These are phyloP conservation scores for Picus viridis DNA, from an alignment of 2,797 vertebrate genomes.

Conservation along the genomic window DNA sequence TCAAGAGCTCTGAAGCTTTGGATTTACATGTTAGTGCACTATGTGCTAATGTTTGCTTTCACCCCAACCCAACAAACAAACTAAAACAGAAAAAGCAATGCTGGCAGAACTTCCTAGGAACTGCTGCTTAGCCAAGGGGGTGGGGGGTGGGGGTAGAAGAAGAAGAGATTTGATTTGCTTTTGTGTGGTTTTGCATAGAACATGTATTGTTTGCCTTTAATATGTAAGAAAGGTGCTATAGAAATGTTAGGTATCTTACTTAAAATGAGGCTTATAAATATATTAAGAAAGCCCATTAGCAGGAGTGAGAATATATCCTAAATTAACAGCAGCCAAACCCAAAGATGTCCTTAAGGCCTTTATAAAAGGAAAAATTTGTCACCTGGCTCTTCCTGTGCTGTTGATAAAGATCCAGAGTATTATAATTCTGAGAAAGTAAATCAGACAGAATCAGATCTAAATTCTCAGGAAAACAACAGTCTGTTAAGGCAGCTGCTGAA, in stretches of 20 bases:
- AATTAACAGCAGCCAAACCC: neutral
- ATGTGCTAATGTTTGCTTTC: slow-evolving; percentile 20
- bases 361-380: too few relatives aligned
- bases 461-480: neutral
- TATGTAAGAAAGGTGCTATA: neutral
- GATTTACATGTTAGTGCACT: neutral
- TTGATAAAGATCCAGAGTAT: neutral
- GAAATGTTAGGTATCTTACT: neutral
- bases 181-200: neutral
- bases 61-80: neutral
- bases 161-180: neutral
- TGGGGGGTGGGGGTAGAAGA: rapidly evolving
- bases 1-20: neutral
- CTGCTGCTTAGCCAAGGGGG: neutral
- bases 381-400: neutral
- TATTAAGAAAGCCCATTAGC: neutral
- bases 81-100: neutral
- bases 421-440: neutral
- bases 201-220: neutral
- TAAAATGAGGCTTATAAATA: neutral
- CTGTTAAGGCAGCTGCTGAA: neutral
- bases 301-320: neutral
- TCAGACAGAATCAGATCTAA: neutral
- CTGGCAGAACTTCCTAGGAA: neutral
- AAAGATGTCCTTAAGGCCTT: neutral